Evolutionary conservation across 2,113 vertebrate species (phyloP).

Genomic region (Phaetusa simplex): DNA sequence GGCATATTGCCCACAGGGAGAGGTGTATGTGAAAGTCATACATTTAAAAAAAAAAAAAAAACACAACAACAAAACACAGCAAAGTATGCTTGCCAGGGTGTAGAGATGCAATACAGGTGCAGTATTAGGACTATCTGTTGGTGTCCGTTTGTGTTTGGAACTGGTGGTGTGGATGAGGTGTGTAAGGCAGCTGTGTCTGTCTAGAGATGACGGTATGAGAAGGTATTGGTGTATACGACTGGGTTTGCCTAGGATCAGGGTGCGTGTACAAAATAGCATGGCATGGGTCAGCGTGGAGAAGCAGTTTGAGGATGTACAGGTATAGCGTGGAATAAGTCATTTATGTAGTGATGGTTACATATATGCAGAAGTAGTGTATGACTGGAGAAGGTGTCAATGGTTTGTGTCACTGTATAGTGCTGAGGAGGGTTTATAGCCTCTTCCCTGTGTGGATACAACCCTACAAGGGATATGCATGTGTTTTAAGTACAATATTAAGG

Average conservation of each 20-base stretch:
- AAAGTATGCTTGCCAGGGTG: not conserved
- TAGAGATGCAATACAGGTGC: not conserved
- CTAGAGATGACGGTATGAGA: not conserved
- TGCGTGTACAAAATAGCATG: not conserved
- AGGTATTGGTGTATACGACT: not conserved
- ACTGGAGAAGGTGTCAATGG: not conserved
- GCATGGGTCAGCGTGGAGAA: not conserved
- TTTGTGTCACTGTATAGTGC: not conserved
- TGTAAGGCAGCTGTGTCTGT: not conserved
- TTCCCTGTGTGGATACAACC: not conserved
- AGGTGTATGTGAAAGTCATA: not conserved
- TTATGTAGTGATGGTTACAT: not conserved
- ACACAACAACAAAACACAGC: not conserved
- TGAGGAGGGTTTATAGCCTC: not conserved
- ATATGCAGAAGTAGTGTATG: not conserved
- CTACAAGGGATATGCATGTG: too few relatives aligned
- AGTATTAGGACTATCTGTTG: not conserved
- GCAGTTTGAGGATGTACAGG: not conserved
- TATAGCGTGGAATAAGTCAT: not conserved
- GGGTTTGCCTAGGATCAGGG: not conserved
- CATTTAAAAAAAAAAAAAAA: not conserved
- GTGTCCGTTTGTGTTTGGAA: not conserved
- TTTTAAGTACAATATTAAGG: not conserved
- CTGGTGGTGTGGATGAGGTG: not conserved
- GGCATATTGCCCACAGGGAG: not conserved